phyloP scores from a whole-genome alignment of 2,888 invertebrate species.

The Cataglyphis livida region DNA sequence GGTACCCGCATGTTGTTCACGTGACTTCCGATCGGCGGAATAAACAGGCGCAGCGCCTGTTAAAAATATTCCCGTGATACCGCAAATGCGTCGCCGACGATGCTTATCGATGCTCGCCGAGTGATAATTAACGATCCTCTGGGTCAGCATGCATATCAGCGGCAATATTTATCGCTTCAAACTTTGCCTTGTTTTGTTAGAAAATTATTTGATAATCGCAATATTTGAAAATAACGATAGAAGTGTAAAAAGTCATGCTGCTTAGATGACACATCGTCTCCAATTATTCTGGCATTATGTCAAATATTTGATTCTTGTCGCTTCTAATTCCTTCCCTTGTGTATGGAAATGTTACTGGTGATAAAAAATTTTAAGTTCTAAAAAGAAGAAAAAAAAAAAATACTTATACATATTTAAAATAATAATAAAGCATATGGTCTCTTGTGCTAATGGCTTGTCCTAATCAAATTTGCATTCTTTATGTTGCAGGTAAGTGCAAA shows the following conservation, averaged over 20 bases:
- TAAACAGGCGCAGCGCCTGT: conserved; percentile 40
- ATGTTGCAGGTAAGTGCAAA: conserved; percentile 46
- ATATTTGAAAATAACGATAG: conserved; percentile 8
- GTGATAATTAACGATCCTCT: conserved; percentile 62
- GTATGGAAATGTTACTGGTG: not conserved
- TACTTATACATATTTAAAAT: not conserved
- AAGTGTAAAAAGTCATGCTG: not conserved
- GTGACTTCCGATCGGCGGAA: conserved; percentile 50
- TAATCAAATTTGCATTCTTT: conserved; percentile 21
- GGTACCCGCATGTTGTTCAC: conserved; percentile 35
- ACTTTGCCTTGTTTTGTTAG: conserved; percentile 34
- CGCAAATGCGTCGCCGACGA: conserved; percentile 37
- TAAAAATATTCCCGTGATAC: conserved; percentile 43
- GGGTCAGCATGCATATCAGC: conserved; percentile 51
- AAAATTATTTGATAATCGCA: not conserved
- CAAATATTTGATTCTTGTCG: not conserved
- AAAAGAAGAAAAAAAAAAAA: not conserved
- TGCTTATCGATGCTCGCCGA: conserved; percentile 54
- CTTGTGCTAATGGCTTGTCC: not conserved
- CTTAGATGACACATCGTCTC: not conserved
- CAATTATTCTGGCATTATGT: not conserved
- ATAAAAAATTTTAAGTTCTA: not conserved
- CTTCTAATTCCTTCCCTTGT: not conserved
- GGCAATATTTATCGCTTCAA: conserved; percentile 50
- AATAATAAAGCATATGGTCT: not conserved